Base-by-base conservation (phyloP, 2,888 invertebrate species). In the Drosophila ustulata region DNA sequence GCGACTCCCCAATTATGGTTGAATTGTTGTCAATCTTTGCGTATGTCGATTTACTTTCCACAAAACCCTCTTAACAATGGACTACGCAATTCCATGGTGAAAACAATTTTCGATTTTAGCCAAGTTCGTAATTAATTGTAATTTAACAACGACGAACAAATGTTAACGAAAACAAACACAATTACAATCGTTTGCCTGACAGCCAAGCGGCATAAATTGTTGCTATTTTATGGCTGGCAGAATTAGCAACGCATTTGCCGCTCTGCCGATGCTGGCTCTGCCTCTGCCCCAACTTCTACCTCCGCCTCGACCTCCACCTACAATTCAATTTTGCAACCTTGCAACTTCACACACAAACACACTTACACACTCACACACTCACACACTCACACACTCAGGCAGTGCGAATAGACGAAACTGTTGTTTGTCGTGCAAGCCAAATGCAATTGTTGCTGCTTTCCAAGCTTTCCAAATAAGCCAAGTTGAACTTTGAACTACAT, bases 281-380 rank as follows among this genome's bases (percentile, higher is more conserved):
- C 25, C 30, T 18, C 34, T 32, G 53, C 50, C 53, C 7, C 65
- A 49, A 52, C 51, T 46, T 39, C 55, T 65, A 64, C 55, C 59
- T 53, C 75, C 59, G 71, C 71, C 52, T 56, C 71, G 78, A 78
- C 83, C 83, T 83, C 81, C 86, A 81, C 86, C 83, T 83, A 86
- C 86, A 81, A 79, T 81, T 75, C 64, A 81, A 79, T 81, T 78
- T 70, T 65, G 66, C 71, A 71, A 83, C 81, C 79, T 82, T 80
- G 82, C 82, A 76, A 59, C 70, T 37, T 61, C 46, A 57, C 59
- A 57, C 53, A 63, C 34, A 30, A 50, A 49, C 25, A 59, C 32
- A 59, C 41, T 55, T 25, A 53, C 1, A 18, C 34, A 30, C 47
- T 34, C 55, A 49, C n/a, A n/a, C n/a, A n/a, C n/a, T n/a, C n/a